Percentiles rank a stretch among this genome's conserved stretches.
Conservation (phyloP, 2,113 vertebrate species). For the Acanthisitta chloris region DNA sequence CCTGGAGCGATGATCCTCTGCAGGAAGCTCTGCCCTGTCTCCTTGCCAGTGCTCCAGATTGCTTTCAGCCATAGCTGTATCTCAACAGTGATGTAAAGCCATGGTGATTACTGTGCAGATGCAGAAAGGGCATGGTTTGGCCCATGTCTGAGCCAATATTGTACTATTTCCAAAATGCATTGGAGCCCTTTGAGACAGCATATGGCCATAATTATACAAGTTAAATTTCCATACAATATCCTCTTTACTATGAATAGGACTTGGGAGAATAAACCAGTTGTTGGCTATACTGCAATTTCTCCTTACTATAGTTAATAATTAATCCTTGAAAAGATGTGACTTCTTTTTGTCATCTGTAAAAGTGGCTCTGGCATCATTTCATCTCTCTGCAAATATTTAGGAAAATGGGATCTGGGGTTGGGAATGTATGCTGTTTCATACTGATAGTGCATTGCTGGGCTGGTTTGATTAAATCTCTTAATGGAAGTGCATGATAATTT, state of each 20-base stretch:
- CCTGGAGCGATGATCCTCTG: no score
- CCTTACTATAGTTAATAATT: neutral
- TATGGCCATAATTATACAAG: neutral
- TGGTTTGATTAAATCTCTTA: neutral
- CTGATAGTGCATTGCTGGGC: neutral
- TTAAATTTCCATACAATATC: neutral
- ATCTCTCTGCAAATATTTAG: neutral
- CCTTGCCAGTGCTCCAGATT: neutral
- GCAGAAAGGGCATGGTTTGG: neutral
- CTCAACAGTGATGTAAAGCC: neutral
- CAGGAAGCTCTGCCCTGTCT: neutral
- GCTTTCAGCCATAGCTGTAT: neutral
- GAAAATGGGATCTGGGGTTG: neutral
- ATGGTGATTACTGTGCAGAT: neutral
- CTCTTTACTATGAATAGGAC: neutral
- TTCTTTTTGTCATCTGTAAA: neutral
- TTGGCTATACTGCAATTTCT: neutral
- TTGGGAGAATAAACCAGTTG: neutral
- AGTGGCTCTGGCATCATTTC: neutral
- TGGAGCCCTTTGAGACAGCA: neutral
- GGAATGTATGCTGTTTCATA: neutral
- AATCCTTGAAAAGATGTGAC: neutral
- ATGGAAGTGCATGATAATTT: neutral
- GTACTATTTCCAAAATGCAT: neutral
- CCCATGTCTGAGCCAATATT: neutral